Base-by-base conservation (phyloP, 2,113 vertebrate genomes). In the Sebastes fasciatus region DNA sequence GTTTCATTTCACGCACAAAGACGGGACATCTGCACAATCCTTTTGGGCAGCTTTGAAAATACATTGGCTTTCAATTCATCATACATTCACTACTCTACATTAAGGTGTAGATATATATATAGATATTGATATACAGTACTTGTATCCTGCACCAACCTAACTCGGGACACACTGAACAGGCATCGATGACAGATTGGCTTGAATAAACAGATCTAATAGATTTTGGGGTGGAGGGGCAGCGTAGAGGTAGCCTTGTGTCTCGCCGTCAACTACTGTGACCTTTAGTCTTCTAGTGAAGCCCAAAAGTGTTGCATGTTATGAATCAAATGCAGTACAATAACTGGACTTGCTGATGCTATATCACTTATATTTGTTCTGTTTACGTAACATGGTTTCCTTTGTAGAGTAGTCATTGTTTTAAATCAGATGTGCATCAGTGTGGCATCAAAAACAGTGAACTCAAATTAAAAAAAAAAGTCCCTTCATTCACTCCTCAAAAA, bases 21-120 rank as follows among this genome's bases (percentile, higher is more conserved):
- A 88, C 70, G 11, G 79, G 77, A 85, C 79, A 84, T 88, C 83
- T 83, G 79, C 85, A 89, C 89, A 86, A 80, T 89, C 80, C 76
- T 82, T 73, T 78, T 81, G 85, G 85, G 86, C 89, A 90, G 84
- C 88, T 88, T 79, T 84, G 78, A 86, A 86, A 85, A 92, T 92
- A 90, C 85, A 92, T 90, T 92, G 86, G 89, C 92, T 91, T 93
- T 93, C 80, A 92, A 82, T 88, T 89, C 79, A 90, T 91, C 85
- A 81, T 93, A 94, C 93, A 94, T 94, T 94, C 92, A 91, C 93
- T 92, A 89, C 87, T 90, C 88, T 91, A 89, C 85, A 89, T 79
- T 80, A 89, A 87, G 85, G 86, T 91, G 83, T 84, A 84, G 69
- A 79, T 91, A 72, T 63, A 66, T 61, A 74, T 42, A 76, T 77